Base-by-base conservation (phyloP, 2,888 invertebrate genomes). In the Nebria salina region DNA sequence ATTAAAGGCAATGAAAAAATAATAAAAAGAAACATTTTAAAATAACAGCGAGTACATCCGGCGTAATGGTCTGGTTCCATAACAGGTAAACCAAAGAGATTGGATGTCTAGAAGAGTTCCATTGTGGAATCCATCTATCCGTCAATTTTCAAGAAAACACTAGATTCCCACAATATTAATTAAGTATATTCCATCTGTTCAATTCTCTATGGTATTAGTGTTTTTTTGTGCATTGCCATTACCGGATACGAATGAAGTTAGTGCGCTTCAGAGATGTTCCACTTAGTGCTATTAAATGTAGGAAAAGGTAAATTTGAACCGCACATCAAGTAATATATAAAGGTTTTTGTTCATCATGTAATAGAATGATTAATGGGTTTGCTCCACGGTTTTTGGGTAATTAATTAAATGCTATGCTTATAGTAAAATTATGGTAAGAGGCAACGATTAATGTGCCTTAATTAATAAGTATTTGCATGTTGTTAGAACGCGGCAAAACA, bases 351-450 rank as follows among this genome's bases (percentile, higher is more conserved):
- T 72, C 41, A 73, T 73, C 73, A 65, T 72, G 72, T 72, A 72
- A 73, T 72, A 65, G 72, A 78, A 65, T 78, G 78, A 78, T 73
- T 72, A 78, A 78, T 73, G 65, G 65, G 34, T 65, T 25, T 65
- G 42, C 65, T 78, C 65, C 73, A 72, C 65, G 73, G 64, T 65
- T 54, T 54, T 54, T 13, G 6, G 64, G 42, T 72, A 78, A 78
- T 73, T 73, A 78, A 78, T 78, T 78, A 78, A 72, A 78, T 78
- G 65, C 78, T 78, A 78, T 78, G 78, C 78, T 78, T 73, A 72
- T 72, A 34, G 34, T 72, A 73, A 73, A 78, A 78, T 78, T 78
- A 78, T 78, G 78, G 72, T 78, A 78, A 42, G 64, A 73, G 78
- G 15, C 65, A 73, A 73, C 78, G 73, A 78, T 78, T 78, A 78